Evolutionary conservation across 1,140 invertebrate species (phyloP), one percentile per base, ranked within the genome.

Genomic region (Drosophila ogumai): DNA sequence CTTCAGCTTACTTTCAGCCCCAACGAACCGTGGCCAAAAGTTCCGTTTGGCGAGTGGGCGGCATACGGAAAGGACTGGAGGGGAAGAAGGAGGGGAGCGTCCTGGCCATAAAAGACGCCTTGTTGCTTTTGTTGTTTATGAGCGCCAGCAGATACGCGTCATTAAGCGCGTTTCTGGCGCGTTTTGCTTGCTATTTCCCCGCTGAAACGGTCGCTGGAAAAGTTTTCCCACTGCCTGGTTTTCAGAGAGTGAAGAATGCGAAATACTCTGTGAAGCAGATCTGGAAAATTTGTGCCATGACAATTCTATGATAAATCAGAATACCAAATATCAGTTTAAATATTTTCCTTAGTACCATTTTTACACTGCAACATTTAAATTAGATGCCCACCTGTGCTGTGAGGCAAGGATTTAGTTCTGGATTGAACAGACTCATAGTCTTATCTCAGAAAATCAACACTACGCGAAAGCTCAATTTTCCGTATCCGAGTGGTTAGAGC

Each of bases 61-160:
- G 61, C 31, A 54, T 25, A 22, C 13, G 22, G 22, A 19, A 57
- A 28, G 22, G 44, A 31, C 36, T 32, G 43, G 1, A 17, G 25
- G 3, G 19, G 17, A 28, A 28, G 6, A 28, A 28, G 25, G 25
- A 19, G 43, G 38, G 56, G 34, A 50, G 19, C 44, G 52, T 46
- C 40, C 52, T 67, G 79, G 61, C 73, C 81, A 87, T 87, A 87
- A 86, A 76, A 76, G 61, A 88, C 80, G 82, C 82, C 82, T 78
- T 90, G 86, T 90, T 88, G 81, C 81, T 67, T 79, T 85, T 81
- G 81, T 90, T 88, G 85, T 88, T 88, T 90, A 90, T 81, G 81
- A 75, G 74, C 65, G 75, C 61, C 71, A 61, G 76, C 60, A 87
- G 85, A 65, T 81, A 86, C 78, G 85, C 86, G 55, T 79, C 85